These are phyloP conservation scores for Tupaia chinensis DNA, from an alignment of 2,113 vertebrate species.

Conservation along the genomic window DNA sequence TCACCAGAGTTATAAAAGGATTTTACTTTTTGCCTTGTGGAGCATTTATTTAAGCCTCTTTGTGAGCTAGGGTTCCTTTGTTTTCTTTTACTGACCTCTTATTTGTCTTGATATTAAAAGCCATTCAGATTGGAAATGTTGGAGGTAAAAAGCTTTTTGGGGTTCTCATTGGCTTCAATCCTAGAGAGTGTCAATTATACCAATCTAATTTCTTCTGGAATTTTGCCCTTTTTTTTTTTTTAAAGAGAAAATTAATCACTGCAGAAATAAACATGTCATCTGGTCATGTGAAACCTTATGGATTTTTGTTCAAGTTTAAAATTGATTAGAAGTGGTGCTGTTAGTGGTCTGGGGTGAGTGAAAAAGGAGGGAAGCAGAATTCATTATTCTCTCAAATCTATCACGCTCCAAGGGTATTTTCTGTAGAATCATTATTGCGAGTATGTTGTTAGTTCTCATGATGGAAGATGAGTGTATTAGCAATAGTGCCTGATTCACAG, in stretches of 20 bases:
- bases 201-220: conserved; percentile 58
- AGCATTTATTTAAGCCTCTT: neutral
- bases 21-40: conserved; percentile 19
- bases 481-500: conserved; percentile 17
- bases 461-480: conserved; percentile 19
- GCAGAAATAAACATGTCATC: conserved; percentile 68
- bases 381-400: neutral
- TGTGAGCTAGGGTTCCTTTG: neutral
- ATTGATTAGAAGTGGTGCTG: conserved; percentile 47
- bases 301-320: conserved; percentile 71
- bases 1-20: neutral
- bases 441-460: neutral
- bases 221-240: conserved; percentile 26
- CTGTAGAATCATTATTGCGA: conserved; percentile 28
- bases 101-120: conserved; percentile 59
- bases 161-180: conserved; percentile 52
- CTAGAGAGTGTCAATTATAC: conserved; percentile 37
- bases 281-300: conserved; percentile 51
- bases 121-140: conserved; percentile 36
- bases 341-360: neutral
- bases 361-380: conserved; percentile 48
- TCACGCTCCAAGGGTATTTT: conserved; percentile 32
- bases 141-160: neutral
- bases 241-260: conserved; percentile 61
- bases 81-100: neutral